These are phyloP conservation scores for Lysiphlebus fabarum DNA, from an alignment of 1,140 invertebrate genomes.

Conservation along the genomic window DNA sequence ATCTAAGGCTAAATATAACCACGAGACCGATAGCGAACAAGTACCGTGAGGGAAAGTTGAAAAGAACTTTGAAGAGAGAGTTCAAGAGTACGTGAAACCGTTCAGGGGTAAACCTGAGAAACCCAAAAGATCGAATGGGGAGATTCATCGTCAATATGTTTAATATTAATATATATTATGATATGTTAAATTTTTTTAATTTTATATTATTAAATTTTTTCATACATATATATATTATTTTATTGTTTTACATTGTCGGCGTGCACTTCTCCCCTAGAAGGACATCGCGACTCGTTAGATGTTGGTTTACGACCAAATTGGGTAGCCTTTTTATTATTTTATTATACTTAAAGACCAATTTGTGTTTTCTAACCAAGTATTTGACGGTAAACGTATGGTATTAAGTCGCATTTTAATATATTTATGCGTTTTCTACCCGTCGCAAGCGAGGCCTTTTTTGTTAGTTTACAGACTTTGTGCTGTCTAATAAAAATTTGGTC, in stretches of 20 bases:
- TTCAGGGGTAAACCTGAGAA: constrained; percentile 68
- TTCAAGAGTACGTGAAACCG: constrained; percentile 82
- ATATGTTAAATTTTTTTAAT: constrained; percentile 33
- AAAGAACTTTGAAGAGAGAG: no score
- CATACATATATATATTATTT: constrained; percentile 30
- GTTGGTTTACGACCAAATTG: constrained; percentile 13
- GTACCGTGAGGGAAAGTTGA: no score
- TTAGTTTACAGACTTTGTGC: no score
- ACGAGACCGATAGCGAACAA: no score
- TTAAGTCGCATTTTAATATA: no score
- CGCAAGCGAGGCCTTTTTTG: no score
- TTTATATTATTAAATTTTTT: no score
- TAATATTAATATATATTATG: constrained; percentile 34
- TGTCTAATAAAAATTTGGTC: no score
- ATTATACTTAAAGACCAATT: constrained; percentile 3
- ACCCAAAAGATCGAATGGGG: constrained; percentile 59
- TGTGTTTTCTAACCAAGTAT: no score
- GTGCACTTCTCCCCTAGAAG: constrained; percentile 56
- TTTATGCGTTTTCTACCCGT: no score
- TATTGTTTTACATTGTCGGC: constrained; percentile 40
- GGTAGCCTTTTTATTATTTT: constrained; percentile 5
- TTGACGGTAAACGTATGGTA: no score
- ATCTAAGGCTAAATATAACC: no score
- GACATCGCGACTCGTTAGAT: constrained; percentile 55
- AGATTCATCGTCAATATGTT: constrained; percentile 53